Evolutionary conservation across 2,888 invertebrate genomes (phyloP), one percentile per base, ranked within the genome.

Genomic region (Netelia fuscicornis): DNA sequence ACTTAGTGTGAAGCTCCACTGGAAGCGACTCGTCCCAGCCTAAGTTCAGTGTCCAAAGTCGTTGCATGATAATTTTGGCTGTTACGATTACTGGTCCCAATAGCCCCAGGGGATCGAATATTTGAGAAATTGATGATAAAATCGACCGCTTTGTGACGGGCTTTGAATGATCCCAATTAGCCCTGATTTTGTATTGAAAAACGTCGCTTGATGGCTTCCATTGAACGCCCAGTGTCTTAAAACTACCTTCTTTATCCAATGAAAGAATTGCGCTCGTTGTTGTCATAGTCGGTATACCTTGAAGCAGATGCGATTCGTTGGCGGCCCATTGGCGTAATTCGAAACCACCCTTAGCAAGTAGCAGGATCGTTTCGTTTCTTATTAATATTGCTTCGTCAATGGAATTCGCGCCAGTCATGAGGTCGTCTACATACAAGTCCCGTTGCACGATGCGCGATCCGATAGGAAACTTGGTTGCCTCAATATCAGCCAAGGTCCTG

Each of bases 361-460:
- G 52, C 10, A 2, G 23, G 10, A 48, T n/a, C 5, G 65, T 52
- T 52, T 75, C 30, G 52, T 75, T 17, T 8, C 74, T 48, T 62
- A 75, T 75, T 75, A 60, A 17, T 1, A 68, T 0, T 2, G 48
- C 72, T 9, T 64, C 52, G 1, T 54, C 44, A 11, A 42, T 64
- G 2, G 56, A 48, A 13, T 60, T 75, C 17, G 67, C 30, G 2
- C 75, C 82, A 5, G 79, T 71, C 23, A 85, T 52, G 13, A 84
- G 17, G 71, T 86, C 85, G 65, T 86, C 85, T 2, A 86, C 86
- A 54, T 86, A 83, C 60, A 85, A 81, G 13, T 85, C 77, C 9
- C 71, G 56, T 1, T 23, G 44, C 10, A 76, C 23, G 42, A 80
- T 72, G 25, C 56, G 10, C 5, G 80, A 64, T 48, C 84, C 87